A percentile compares a stretch with the other conserved stretches of the same genome.
These are phyloP conservation scores for Merluccius polli DNA, from an alignment of 2,797 vertebrate species.

Conservation along the genomic window DNA sequence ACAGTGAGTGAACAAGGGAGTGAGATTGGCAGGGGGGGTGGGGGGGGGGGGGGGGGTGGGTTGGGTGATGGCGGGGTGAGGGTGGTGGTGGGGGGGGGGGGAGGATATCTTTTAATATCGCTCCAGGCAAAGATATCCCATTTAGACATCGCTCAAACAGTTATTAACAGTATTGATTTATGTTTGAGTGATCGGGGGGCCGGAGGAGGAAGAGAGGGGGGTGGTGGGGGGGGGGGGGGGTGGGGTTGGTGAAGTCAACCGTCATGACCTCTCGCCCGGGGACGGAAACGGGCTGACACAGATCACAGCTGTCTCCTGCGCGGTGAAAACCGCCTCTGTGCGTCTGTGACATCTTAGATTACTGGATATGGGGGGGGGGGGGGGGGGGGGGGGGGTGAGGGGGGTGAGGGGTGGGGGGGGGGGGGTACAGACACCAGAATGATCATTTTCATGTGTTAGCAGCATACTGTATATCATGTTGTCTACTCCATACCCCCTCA, in stretches of 20 bases:
- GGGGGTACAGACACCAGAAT: not conserved
- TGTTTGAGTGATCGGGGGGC: conserved; percentile 76
- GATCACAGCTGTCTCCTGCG: conserved; percentile 64
- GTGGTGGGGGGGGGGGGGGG: conserved; percentile 66
- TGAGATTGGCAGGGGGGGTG: not conserved
- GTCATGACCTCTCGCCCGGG: conserved; percentile 69
- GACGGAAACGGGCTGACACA: conserved; percentile 70
- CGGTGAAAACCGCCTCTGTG: conserved; percentile 47
- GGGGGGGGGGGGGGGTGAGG: not conserved
- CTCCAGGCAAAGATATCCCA: conserved; percentile 72
- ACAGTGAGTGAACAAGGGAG: not conserved
- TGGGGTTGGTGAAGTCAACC: conserved; percentile 66
- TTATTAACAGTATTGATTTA: conserved; percentile 84
- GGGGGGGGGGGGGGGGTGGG: not conserved
- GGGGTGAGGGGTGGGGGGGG: not conserved
- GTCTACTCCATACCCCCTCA: not conserved
- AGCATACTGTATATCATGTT: not conserved
- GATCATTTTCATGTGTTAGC: conserved; percentile 1
- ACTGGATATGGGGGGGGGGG: conserved; percentile 44
- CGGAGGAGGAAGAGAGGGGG: conserved; percentile 64
- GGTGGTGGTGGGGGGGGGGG: conserved; percentile 27
- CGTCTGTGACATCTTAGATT: conserved; percentile 66
- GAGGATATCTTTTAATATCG: conserved; percentile 67
- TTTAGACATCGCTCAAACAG: conserved; percentile 79
- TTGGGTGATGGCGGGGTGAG: not conserved